Conservation (phyloP, 2,113 vertebrate species). For the Eurypyga helias region DNA sequence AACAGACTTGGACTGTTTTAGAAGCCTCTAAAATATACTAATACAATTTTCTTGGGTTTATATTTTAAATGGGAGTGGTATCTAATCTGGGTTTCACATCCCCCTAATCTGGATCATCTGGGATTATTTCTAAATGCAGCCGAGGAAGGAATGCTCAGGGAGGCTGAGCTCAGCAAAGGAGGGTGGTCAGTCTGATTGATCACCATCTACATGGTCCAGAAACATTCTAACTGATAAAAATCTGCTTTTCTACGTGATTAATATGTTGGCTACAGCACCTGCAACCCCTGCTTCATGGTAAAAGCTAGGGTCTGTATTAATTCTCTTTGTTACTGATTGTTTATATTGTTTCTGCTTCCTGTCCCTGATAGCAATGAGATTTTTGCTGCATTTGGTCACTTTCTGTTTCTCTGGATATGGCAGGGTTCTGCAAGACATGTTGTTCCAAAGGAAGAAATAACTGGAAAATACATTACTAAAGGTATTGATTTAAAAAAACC, state of each 20-base stretch:
- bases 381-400: background rate
- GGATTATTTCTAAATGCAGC: background rate
- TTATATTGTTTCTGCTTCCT: background rate
- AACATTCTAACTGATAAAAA: background rate
- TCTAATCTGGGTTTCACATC: background rate
- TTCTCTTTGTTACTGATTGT: background rate
- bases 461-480: background rate
- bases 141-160: background rate
- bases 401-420: background rate
- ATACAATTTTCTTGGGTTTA: background rate
- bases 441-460: background rate
- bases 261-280: background rate
- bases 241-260: background rate
- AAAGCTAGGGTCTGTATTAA: background rate
- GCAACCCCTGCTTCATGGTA: background rate
- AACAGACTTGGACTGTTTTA: background rate
- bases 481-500: background rate
- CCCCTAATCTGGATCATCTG: background rate
- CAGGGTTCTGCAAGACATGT: background rate
- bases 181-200: rapidly evolving
- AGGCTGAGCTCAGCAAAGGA: background rate
- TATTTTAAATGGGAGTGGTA: background rate
- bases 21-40: background rate
- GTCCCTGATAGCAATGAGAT: background rate
- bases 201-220: background rate